Evolutionary conservation across 2,888 invertebrate species (phyloP).

Genomic region (Hirtodrosophila confusa): DNA sequence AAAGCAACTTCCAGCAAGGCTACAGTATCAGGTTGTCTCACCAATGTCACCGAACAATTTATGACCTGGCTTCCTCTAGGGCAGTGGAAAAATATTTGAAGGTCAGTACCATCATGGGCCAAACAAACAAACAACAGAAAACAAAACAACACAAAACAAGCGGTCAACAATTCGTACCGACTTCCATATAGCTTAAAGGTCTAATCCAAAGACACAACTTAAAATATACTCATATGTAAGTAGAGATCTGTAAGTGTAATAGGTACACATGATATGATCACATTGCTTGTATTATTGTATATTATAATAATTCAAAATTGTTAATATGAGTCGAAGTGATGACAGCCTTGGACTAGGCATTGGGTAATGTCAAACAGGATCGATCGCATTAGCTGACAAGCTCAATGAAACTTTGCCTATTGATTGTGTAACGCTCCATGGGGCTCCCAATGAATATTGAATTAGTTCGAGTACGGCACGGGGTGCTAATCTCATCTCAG

Average conservation of each 20-base stretch:
- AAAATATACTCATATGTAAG: too few species aligned
- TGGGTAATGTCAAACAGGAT: conserved; percentile 69
- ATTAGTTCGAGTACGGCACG: background rate
- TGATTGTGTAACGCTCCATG: conserved; percentile 61
- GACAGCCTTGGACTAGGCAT: conserved; percentile 72
- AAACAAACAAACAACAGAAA: conserved; percentile 4
- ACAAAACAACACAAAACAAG: background rate
- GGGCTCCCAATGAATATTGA: conserved; percentile 30
- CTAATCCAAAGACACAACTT: too few species aligned
- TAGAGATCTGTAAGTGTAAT: too few species aligned
- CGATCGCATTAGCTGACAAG: conserved; percentile 52
- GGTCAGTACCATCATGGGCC: conserved; percentile 33
- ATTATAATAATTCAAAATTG: conserved; percentile 8
- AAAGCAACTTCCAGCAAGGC: conserved; percentile 53
- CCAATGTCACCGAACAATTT: conserved; percentile 39
- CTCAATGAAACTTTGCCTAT: conserved; percentile 53
- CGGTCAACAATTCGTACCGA: too few species aligned
- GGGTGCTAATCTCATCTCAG: conserved; percentile 53
- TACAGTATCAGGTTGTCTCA: conserved; percentile 19
- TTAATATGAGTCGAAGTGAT: conserved; percentile 21
- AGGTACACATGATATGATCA: background rate
- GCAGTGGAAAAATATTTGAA: conserved; percentile 47
- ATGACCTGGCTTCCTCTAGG: conserved; percentile 50
- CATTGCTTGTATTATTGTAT: background rate
- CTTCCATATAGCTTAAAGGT: too few species aligned